Conservation (phyloP, 2,797 vertebrate species). For the Enteromius thamalakanensis region DNA sequence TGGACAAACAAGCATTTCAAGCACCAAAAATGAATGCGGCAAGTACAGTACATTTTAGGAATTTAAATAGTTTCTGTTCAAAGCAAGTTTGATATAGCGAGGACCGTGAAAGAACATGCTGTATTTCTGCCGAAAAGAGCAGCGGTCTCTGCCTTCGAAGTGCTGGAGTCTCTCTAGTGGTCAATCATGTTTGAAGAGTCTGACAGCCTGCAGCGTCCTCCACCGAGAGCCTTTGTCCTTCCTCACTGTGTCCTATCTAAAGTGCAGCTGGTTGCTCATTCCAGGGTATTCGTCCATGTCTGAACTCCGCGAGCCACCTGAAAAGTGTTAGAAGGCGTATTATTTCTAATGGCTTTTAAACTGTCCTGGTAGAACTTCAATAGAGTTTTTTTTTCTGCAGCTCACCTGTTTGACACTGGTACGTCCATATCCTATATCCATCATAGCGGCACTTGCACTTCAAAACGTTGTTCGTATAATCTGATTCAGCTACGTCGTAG, state of each 20-base stretch:
- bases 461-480: constrained; percentile 94
- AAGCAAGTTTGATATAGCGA: background rate
- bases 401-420: constrained; percentile 93
- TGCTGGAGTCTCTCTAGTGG: constrained; percentile 43
- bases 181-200: constrained; percentile 26
- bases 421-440: constrained; percentile 91
- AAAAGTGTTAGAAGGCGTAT: background rate
- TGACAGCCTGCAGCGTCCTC: constrained; percentile 18
- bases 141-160: background rate
- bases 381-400: background rate
- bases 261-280: constrained; percentile 85
- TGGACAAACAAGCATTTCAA: constrained; percentile 31
- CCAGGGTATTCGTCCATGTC: constrained; percentile 85
- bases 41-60: constrained; percentile 39
- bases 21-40: background rate
- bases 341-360: background rate
- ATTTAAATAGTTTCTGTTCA: background rate
- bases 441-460: constrained; percentile 90
- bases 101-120: background rate
- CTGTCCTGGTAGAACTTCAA: background rate
- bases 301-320: constrained; percentile 90
- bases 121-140: constrained; percentile 9
- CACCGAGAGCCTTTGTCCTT: constrained; percentile 35
- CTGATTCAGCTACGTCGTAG: constrained; percentile 92
- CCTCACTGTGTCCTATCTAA: constrained; percentile 71